Evolutionary conservation across 2,113 vertebrate genomes (phyloP).

Genomic region (Saguinus imperator): DNA sequence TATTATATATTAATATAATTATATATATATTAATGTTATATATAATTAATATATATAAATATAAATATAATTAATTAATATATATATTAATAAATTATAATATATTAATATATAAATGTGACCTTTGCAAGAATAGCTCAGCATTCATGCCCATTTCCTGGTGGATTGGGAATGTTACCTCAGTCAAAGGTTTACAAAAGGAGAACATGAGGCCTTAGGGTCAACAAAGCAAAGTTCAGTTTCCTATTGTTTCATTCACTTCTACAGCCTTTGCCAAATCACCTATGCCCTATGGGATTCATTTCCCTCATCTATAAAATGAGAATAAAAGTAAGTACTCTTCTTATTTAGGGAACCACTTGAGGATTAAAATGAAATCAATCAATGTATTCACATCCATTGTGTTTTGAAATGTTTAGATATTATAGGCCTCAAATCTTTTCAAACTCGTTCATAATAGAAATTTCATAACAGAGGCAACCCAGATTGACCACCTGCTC

Average conservation of each 20-base stretch:
- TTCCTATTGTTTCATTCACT: neutral
- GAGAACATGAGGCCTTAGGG: neutral
- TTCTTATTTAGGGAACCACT: neutral
- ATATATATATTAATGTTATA: too few relatives aligned
- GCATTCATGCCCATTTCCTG: neutral
- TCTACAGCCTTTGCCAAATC: neutral
- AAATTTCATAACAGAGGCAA: neutral
- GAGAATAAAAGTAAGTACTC: neutral
- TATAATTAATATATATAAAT: too few relatives aligned
- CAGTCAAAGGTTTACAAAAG: neutral
- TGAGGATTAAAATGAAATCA: slow-evolving; percentile 40
- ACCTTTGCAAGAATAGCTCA: neutral
- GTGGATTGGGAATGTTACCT: neutral
- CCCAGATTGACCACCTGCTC: neutral
- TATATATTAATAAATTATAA: too few relatives aligned
- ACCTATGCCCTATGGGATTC: neutral
- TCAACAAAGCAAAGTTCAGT: neutral
- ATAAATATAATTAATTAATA: too few relatives aligned
- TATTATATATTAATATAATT: too few relatives aligned
- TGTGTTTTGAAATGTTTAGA: neutral
- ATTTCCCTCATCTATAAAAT: slow-evolving; percentile 10
- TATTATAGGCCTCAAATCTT: neutral
- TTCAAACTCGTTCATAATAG: neutral
- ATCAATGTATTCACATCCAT: neutral
- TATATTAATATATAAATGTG: neutral